Percentiles rank a stretch among this genome's conserved stretches.
phyloP scores from a whole-genome alignment of 1,140 invertebrate species.

The Andrena cerasifolii region DNA sequence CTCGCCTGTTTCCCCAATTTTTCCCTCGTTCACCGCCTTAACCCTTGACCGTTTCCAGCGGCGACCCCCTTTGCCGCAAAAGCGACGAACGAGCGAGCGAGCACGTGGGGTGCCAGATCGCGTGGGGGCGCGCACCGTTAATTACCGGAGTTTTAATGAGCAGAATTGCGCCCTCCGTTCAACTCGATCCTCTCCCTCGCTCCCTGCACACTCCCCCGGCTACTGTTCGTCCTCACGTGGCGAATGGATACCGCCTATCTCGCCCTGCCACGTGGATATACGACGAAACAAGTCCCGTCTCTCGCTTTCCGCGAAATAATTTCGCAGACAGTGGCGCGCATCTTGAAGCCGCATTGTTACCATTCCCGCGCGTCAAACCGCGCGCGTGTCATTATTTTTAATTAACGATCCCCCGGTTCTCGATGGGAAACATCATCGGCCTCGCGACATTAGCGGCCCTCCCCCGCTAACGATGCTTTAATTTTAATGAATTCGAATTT shows the following conservation, averaged over 20 bases:
- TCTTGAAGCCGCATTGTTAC: conserved; percentile 58
- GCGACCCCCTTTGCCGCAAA: conserved; percentile 30
- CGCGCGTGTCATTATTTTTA: conserved; percentile 64
- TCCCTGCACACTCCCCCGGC: not conserved
- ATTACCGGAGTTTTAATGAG: conserved; percentile 75
- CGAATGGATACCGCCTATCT: conserved; percentile 58
- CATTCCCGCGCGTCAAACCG: conserved; percentile 37
- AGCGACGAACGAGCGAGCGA: conserved; percentile 23
- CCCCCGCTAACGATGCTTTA: conserved; percentile 59
- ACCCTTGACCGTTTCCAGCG: conserved; percentile 30
- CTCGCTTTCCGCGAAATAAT: conserved; percentile 30
- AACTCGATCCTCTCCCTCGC: conserved; percentile 22
- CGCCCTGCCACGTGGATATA: conserved; percentile 44
- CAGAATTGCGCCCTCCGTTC: conserved; percentile 49
- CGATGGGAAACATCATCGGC: conserved; percentile 58
- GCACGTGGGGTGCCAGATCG: conserved; percentile 38
- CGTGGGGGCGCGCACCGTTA: conserved; percentile 43
- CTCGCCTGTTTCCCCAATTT: not conserved
- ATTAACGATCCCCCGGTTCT: conserved; percentile 63
- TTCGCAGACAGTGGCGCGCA: conserved; percentile 49
- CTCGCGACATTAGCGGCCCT: conserved; percentile 49
- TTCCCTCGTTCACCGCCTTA: not conserved
- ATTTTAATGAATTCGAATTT: conserved; percentile 65
- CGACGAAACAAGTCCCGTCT: conserved; percentile 10
- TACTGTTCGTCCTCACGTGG: conserved; percentile 51